A percentile compares a stretch with the other conserved stretches of the same genome.
phyloP scores from a whole-genome alignment of 2,113 vertebrate species.

The Tachysurus fulvidraco region DNA sequence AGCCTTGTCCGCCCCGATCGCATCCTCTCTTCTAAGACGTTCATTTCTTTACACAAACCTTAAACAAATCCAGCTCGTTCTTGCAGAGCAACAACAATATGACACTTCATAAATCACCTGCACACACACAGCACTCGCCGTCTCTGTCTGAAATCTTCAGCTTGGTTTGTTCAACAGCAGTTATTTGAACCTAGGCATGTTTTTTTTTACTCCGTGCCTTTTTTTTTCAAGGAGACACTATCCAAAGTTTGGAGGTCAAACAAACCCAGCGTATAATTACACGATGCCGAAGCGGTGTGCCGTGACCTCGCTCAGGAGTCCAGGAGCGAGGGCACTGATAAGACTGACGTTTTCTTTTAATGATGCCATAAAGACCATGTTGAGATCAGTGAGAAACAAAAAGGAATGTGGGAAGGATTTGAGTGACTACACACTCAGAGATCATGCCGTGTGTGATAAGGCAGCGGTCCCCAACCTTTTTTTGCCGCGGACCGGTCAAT shows the following conservation, averaged over 20 bases:
- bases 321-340: neutral
- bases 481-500: too few relatives aligned
- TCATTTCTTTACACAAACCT: neutral
- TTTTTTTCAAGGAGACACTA: neutral
- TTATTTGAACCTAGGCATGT: neutral
- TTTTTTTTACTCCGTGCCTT: neutral
- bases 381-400: neutral
- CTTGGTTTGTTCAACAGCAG: neutral
- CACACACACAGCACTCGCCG: slow-evolving; percentile 8
- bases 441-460: too few relatives aligned
- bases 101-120: slow-evolving; percentile 40
- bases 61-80: neutral
- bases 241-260: slow-evolving; percentile 5
- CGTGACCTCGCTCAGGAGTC: slow-evolving; percentile 11
- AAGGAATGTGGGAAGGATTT: neutral
- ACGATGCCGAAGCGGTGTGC: neutral
- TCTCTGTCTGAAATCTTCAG: neutral
- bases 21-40: neutral
- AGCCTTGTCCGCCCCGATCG: neutral
- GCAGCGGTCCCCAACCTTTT: too few relatives aligned
- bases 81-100: slow-evolving; percentile 23
- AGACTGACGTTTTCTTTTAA: neutral
- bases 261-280: neutral
- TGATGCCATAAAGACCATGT: slow-evolving; percentile 11
- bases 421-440: neutral